Conservation (phyloP, 2,113 vertebrate genomes). For the Rhagologus leucostigma region DNA sequence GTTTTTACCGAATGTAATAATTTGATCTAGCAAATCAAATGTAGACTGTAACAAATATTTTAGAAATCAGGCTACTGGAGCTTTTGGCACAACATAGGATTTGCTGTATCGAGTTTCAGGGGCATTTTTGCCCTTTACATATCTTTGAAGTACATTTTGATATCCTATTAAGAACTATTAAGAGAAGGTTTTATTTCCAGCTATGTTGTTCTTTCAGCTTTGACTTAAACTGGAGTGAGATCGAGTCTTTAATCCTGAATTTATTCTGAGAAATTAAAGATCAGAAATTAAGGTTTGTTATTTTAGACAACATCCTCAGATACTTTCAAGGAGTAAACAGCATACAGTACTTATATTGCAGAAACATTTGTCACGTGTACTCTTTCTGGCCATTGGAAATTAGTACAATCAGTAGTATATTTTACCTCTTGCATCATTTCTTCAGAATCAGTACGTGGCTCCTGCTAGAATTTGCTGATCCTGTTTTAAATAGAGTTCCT, state of each 20-base stretch:
- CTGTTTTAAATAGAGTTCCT: neutral
- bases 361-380: neutral
- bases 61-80: neutral
- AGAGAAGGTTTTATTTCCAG: neutral
- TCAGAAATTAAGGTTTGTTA: neutral
- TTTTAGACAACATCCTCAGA: neutral
- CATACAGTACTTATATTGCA: neutral
- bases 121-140: neutral
- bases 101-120: neutral
- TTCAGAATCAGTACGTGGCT: neutral
- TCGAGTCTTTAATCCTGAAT: neutral
- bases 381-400: neutral
- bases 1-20: neutral
- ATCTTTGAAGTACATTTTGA: neutral
- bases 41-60: neutral
- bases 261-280: neutral
- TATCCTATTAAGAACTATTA: neutral
- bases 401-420: neutral
- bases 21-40: constrained; percentile 9
- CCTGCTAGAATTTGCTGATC: neutral
- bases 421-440: neutral
- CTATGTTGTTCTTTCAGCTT: neutral
- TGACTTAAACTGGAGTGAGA: neutral
- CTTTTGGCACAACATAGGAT: neutral
- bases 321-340: neutral